Percentiles rank a stretch among this genome's conserved stretches.
These are phyloP conservation scores for human DNA, from an alignment of 2,113 vertebrate genomes.

Conservation along the genomic window DNA sequence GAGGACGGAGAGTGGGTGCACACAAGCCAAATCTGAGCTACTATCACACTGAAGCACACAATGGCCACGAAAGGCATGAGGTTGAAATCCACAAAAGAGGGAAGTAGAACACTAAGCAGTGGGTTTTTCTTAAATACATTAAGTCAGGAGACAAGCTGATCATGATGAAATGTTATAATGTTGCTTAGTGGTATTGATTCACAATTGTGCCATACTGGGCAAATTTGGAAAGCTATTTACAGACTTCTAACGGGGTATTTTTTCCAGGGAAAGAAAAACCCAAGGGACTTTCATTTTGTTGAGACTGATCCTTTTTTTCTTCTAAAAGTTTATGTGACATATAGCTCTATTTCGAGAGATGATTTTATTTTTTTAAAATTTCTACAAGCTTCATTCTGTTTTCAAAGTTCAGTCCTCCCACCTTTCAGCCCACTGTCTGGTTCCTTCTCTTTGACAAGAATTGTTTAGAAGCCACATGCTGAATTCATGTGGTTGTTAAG, in stretches of 20 bases:
- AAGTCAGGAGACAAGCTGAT: background rate
- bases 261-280: background rate
- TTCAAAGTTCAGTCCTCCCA: background rate
- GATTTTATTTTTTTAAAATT: background rate
- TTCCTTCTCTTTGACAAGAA: background rate
- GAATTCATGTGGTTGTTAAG: background rate
- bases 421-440: background rate
- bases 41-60: background rate
- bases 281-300: background rate
- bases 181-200: background rate
- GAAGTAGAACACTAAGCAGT: background rate
- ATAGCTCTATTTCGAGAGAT: slow-evolving; percentile 26
- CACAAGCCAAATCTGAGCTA: background rate
- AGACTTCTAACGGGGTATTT: background rate
- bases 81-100: slow-evolving; percentile 55
- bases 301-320: background rate
- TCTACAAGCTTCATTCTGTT: background rate
- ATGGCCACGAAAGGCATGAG: slow-evolving; percentile 39
- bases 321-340: background rate
- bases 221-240: background rate
- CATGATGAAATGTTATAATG: background rate
- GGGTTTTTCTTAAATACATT: background rate
- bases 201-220: background rate
- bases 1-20: background rate
- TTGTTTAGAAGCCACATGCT: background rate